Evolutionary conservation across 2,797 vertebrate species (phyloP).

Genomic region (Rhynchonycteris naso): DNA sequence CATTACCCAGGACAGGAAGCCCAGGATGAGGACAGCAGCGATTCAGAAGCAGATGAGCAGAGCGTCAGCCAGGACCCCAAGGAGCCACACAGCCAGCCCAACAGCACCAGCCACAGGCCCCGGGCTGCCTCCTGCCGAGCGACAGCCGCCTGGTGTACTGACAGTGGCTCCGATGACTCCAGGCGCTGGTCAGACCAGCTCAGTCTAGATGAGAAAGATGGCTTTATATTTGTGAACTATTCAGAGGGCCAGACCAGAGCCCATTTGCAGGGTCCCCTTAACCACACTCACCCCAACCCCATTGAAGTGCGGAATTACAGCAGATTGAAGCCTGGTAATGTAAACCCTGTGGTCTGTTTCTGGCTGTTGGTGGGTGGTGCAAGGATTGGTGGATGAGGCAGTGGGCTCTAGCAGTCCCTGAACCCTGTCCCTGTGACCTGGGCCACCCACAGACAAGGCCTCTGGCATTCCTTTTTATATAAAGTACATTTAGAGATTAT

Average conservation of each 20-base stretch:
- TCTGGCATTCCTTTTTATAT: neutral
- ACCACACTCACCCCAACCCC: conserved; percentile 81
- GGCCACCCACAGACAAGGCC: neutral
- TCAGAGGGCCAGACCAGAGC: conserved; percentile 92
- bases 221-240: conserved; percentile 98
- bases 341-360: fast-evolving
- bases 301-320: conserved; percentile 91
- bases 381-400: neutral
- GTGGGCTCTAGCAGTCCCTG: neutral
- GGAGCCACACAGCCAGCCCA: conserved; percentile 88
- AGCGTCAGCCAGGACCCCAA: conserved; percentile 89
- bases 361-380: neutral
- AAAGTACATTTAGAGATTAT: neutral
- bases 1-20: conserved; percentile 89
- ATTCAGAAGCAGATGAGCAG: conserved; percentile 95
- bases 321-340: conserved; percentile 94
- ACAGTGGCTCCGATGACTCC: conserved; percentile 95
- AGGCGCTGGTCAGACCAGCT: conserved; percentile 97
- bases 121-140: conserved; percentile 88
- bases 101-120: conserved; percentile 90
- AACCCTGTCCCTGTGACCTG: neutral
- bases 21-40: conserved; percentile 97
- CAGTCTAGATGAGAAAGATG: conserved; percentile 98
- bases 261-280: conserved; percentile 88
- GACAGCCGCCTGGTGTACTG: conserved; percentile 89